Percentiles rank a stretch among this genome's conserved stretches.
phyloP scores from a whole-genome alignment of 2,888 invertebrate genomes.

The Eristalis tenax region DNA sequence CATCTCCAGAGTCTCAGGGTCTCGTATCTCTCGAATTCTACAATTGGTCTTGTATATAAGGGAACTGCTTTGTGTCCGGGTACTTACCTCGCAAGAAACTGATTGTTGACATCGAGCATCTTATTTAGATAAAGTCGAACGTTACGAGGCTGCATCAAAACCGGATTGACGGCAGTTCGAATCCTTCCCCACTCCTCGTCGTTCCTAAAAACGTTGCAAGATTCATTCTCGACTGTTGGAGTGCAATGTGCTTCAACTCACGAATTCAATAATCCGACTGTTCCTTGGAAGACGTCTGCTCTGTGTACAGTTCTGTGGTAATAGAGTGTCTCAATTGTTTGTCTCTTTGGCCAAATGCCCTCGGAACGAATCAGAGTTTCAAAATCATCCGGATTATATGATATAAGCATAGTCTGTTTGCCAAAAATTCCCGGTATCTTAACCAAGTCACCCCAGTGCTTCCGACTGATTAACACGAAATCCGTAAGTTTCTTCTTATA shows the following conservation, averaged over 20 bases:
- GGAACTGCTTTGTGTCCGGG: background rate
- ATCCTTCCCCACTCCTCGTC: slow-evolving; percentile 86
- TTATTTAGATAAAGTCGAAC: slow-evolving; percentile 81
- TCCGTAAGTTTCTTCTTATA: slow-evolving; percentile 71
- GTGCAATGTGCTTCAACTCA: slow-evolving; percentile 43
- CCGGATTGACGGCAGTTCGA: slow-evolving; percentile 85
- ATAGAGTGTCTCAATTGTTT: slow-evolving; percentile 78
- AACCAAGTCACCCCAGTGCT: slow-evolving; percentile 79
- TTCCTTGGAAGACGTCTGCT: slow-evolving; percentile 71
- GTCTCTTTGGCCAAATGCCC: slow-evolving; percentile 63
- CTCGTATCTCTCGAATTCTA: slow-evolving; percentile 75
- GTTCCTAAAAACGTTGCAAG: slow-evolving; percentile 82
- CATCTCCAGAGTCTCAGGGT: slow-evolving; percentile 75
- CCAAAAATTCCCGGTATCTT: slow-evolving; percentile 78
- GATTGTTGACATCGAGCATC: slow-evolving; percentile 81
- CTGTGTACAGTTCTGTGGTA: slow-evolving; percentile 77
- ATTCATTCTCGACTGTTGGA: slow-evolving; percentile 73
- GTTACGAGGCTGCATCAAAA: slow-evolving; percentile 84
- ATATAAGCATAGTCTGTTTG: slow-evolving; percentile 76
- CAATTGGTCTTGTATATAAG: background rate
- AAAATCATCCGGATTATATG: slow-evolving; percentile 82
- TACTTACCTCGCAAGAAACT: slow-evolving; percentile 73
- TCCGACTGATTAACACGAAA: slow-evolving; percentile 66
- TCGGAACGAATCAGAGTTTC: slow-evolving; percentile 77
- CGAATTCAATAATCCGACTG: slow-evolving; percentile 66